Evolutionary conservation across 2,797 vertebrate species (phyloP).

Genomic region (Salarias fasciatus): DNA sequence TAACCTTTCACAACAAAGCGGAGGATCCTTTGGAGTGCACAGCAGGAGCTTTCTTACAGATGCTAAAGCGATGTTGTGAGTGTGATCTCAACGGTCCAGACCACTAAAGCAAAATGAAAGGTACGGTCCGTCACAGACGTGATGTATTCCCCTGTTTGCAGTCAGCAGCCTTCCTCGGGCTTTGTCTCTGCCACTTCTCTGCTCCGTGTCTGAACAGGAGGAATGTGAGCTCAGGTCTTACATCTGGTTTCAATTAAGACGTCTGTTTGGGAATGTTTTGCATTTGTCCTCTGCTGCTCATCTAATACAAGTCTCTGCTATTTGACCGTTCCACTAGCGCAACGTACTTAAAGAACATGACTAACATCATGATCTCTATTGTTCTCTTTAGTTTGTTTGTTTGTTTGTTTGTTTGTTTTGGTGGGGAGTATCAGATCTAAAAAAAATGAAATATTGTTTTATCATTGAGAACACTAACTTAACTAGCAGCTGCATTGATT

Average conservation of each 20-base stretch:
- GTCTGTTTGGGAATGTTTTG: slow-evolving; percentile 86
- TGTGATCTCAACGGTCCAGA: slow-evolving; percentile 56
- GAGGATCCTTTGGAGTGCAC: slow-evolving; percentile 31
- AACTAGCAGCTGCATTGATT: too few relatives aligned
- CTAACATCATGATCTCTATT: too few relatives aligned
- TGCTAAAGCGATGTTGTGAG: slow-evolving; percentile 75
- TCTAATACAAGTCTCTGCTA: slow-evolving; percentile 51
- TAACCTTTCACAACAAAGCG: neutral
- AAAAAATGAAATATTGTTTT: too few relatives aligned
- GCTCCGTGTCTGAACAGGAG: slow-evolving; percentile 49
- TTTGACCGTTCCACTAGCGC: too few relatives aligned
- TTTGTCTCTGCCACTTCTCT: slow-evolving; percentile 44
- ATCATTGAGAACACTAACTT: too few relatives aligned
- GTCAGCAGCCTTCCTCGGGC: neutral
- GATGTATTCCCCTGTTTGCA: neutral
- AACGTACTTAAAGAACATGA: too few relatives aligned
- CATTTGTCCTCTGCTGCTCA: slow-evolving; percentile 76
- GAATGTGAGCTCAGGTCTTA: slow-evolving; percentile 76
- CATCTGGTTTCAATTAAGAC: slow-evolving; percentile 94
- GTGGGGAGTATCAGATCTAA: too few relatives aligned
- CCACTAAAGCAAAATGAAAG: slow-evolving; percentile 81
- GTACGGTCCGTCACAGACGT: slow-evolving; percentile 53
- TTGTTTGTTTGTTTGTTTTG: too few relatives aligned
- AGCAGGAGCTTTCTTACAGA: slow-evolving; percentile 45
- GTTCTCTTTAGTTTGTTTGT: too few relatives aligned